phyloP scores from a whole-genome alignment of 2,888 invertebrate species.

The Drosophila pseudotalamancana region DNA sequence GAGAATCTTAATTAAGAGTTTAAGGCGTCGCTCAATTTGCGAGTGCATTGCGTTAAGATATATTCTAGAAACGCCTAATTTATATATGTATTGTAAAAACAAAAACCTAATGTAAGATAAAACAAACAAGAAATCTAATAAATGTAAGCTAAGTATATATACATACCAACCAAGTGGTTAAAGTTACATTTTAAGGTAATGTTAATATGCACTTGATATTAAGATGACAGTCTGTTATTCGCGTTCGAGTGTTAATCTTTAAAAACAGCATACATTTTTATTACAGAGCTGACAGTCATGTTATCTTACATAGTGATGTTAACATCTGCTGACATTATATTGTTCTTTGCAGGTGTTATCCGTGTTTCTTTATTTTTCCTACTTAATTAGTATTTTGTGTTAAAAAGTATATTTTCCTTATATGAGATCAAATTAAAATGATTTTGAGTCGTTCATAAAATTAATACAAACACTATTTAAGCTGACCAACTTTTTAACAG shows the following conservation, averaged over 20 bases:
- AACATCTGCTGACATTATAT: too few relatives aligned
- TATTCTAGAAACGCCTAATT: constrained; percentile 67
- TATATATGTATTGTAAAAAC: constrained; percentile 71
- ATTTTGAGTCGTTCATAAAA: too few relatives aligned
- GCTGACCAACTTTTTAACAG: too few relatives aligned
- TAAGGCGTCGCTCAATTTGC: constrained; percentile 47
- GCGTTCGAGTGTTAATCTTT: neutral
- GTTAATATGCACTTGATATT: neutral
- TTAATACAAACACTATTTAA: too few relatives aligned
- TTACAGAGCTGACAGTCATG: too few relatives aligned
- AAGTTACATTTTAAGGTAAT: constrained; percentile 4
- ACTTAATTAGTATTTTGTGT: too few relatives aligned
- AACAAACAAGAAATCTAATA: constrained; percentile 60
- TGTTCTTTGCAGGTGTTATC: too few relatives aligned
- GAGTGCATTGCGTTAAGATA: constrained; percentile 53
- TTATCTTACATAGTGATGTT: too few relatives aligned
- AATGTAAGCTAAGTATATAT: constrained; percentile 71
- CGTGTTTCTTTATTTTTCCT: too few relatives aligned
- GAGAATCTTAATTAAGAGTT: constrained; percentile 27
- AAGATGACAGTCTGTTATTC: neutral
- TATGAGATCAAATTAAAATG: too few relatives aligned
- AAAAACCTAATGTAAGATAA: constrained; percentile 60
- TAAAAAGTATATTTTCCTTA: too few relatives aligned
- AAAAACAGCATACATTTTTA: neutral
- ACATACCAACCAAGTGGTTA: constrained; percentile 34